Percentiles rank a stretch among this genome's conserved stretches.
Evolutionary conservation across 1,140 invertebrate genomes (phyloP).

Genomic region (Drosophila pachea): DNA sequence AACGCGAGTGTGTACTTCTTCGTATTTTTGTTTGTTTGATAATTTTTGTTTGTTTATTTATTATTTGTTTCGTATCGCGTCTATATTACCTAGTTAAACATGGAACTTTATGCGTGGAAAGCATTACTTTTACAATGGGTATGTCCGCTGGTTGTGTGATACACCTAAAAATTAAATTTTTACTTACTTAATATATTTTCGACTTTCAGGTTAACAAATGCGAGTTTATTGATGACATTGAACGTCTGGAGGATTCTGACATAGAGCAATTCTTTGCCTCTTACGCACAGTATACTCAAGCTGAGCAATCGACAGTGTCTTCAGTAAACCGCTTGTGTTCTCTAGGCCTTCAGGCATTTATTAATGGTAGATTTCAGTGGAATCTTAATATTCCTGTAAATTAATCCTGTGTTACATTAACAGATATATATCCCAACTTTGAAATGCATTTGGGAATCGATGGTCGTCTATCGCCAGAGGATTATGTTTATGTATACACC

Average conservation of each 20-base stretch:
- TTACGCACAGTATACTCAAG: slow-evolving; percentile 31
- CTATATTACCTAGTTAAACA: slow-evolving; percentile 14
- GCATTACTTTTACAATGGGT: slow-evolving; percentile 70
- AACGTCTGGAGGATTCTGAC: slow-evolving; percentile 56
- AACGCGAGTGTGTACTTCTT: not conserved
- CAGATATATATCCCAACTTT: slow-evolving; percentile 67
- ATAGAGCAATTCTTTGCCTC: slow-evolving; percentile 60
- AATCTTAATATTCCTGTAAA: not conserved
- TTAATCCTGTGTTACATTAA: not conserved
- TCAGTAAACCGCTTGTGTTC: slow-evolving; percentile 2
- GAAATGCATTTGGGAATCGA: slow-evolving; percentile 20
- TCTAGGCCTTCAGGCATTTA: slow-evolving; percentile 23
- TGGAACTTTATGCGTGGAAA: slow-evolving; percentile 65
- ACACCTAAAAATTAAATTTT: not conserved
- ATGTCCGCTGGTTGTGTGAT: slow-evolving; percentile 11
- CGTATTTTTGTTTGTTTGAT: not conserved
- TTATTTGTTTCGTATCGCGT: slow-evolving; percentile 73
- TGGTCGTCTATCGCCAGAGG: slow-evolving; percentile 32
- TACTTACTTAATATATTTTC: too few species aligned
- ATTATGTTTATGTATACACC: slow-evolving; percentile 66
- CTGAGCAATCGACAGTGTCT: slow-evolving; percentile 22
- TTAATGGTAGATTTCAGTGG: slow-evolving; percentile 17
- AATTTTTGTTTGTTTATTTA: slow-evolving; percentile 19
- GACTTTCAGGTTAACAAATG: slow-evolving; percentile 47
- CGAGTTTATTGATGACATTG: slow-evolving; percentile 36